Conservation (phyloP, 2,113 vertebrate species). For the Lanius ludovicianus region DNA sequence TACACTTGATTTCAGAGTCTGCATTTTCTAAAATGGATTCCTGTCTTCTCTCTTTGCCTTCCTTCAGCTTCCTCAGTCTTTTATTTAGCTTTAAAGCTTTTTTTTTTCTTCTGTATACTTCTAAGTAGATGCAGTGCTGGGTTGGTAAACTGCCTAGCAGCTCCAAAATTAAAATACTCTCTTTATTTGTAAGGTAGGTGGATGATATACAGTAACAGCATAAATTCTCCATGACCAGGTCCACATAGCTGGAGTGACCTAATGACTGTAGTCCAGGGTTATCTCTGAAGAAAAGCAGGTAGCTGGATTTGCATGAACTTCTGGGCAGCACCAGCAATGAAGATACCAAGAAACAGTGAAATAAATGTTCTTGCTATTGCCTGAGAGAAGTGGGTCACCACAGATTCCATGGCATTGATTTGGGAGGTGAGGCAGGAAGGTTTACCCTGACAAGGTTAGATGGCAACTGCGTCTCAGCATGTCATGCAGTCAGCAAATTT, state of each 20-base stretch:
- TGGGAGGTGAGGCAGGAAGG: background rate
- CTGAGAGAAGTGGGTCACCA: background rate
- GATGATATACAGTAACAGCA: background rate
- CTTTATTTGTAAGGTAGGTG: background rate
- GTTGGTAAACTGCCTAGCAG: background rate
- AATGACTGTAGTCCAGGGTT: background rate
- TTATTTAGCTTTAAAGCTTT: background rate
- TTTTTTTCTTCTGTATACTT: background rate
- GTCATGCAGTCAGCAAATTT: background rate
- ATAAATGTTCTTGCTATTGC: background rate
- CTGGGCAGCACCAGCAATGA: background rate
- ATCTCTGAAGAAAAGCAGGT: background rate
- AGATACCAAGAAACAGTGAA: background rate
- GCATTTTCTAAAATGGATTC: background rate
- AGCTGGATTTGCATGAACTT: background rate
- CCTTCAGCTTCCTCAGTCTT: background rate
- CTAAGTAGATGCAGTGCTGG: background rate
- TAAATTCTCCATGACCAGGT: background rate
- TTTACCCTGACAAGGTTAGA: background rate
- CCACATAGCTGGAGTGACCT: background rate
- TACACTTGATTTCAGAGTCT: background rate
- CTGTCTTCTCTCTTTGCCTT: background rate
- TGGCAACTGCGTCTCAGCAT: background rate
- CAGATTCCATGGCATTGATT: background rate
- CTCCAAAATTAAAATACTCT: background rate